Evolutionary conservation across 2,888 invertebrate genomes (phyloP).

Genomic region (Masnerella sp.): DNA sequence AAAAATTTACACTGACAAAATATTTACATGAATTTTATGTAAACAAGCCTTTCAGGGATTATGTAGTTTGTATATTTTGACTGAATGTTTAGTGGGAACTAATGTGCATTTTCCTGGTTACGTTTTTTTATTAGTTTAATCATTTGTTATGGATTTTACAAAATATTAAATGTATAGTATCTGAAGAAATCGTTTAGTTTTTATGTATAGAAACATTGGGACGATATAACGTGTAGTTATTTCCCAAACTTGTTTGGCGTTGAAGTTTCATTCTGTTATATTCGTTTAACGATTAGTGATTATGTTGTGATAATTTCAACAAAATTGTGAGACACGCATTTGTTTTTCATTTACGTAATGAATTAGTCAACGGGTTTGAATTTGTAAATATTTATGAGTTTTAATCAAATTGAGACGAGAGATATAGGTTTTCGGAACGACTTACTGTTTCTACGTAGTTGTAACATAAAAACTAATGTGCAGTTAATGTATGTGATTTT

Average conservation of each 20-base stretch:
- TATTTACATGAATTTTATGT: no score
- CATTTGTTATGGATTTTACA: neutral
- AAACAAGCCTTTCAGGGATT: no score
- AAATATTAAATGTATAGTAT: neutral
- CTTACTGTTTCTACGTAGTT: conserved; percentile 33
- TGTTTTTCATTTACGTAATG: no score
- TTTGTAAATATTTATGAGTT: conserved; percentile 48
- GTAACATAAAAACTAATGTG: conserved; percentile 6
- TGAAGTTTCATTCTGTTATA: no score
- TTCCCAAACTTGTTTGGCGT: no score
- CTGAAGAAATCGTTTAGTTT: neutral
- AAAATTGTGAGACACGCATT: neutral
- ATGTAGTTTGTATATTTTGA: no score
- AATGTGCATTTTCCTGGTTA: no score
- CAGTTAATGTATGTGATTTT: conserved; percentile 40
- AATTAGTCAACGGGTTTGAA: conserved; percentile 9
- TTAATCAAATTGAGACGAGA: conserved; percentile 27
- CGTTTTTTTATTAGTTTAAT: neutral
- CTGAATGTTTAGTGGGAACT: no score
- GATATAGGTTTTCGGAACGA: conserved; percentile 26
- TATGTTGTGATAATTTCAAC: conserved; percentile 37
- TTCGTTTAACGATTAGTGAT: neutral
- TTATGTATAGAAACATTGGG: no score
- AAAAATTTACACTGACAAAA: no score
- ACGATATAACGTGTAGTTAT: no score